These are phyloP conservation scores for Geococcyx californianus DNA, from an alignment of 2,113 vertebrate genomes.

Conservation along the genomic window DNA sequence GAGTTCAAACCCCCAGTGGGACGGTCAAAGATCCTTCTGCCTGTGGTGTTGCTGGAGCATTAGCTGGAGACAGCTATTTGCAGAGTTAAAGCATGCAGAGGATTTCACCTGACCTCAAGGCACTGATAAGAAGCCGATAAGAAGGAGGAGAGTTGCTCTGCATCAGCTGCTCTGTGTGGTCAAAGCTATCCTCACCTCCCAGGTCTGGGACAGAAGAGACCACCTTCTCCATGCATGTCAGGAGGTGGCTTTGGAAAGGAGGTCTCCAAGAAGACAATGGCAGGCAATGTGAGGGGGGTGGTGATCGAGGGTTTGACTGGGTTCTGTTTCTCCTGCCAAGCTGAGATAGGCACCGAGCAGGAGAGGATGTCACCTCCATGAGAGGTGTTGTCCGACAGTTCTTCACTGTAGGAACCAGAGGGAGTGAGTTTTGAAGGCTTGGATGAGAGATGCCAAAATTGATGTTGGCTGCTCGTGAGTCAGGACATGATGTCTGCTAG, in stretches of 20 bases:
- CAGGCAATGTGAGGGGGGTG: not conserved
- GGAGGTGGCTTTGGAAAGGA: not conserved
- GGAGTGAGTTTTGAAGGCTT: not conserved
- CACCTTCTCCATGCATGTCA: rapidly evolving
- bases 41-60: not conserved
- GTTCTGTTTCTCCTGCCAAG: not conserved
- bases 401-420: not conserved
- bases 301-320: not conserved
- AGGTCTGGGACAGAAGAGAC: not conserved
- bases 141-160: not conserved
- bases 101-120: not conserved
- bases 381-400: not conserved
- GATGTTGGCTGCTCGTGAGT: not conserved
- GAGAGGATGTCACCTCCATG: not conserved
- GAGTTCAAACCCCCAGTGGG: not conserved
- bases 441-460: too few relatives aligned
- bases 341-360: not conserved
- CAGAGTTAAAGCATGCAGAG: not conserved
- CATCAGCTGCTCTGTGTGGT: not conserved
- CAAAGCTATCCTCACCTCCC: not conserved
- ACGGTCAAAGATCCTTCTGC: not conserved
- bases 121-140: not conserved
- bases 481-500: not conserved
- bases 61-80: not conserved
- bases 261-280: not conserved